Percentiles rank a stretch among this genome's conserved stretches.
Conservation (phyloP, 37 sponge, comb jelly and placozoan species). For the Halichondria panicea region DNA sequence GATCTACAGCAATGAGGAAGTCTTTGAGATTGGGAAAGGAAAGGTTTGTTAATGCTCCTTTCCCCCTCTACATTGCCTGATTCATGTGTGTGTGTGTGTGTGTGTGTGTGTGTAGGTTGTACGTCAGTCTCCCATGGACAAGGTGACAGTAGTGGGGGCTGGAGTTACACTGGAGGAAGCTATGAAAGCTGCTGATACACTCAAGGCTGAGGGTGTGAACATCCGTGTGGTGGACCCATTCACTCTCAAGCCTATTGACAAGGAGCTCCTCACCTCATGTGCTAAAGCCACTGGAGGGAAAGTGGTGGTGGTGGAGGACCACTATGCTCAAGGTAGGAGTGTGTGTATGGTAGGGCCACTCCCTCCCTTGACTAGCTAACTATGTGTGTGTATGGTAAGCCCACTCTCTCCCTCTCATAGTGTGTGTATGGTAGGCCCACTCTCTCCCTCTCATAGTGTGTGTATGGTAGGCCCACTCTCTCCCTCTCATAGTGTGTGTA, state of each 20-base stretch:
- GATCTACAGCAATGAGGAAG: conserved; percentile 87
- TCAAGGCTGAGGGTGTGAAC: conserved; percentile 80
- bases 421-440: too few species aligned
- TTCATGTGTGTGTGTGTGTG: neutral
- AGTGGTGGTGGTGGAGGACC: conserved; percentile 96
- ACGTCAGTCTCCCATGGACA: conserved; percentile 61
- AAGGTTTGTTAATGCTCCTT: conserved; percentile 62
- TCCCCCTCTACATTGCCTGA: neutral
- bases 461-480: too few species aligned
- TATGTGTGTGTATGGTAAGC: too few species aligned
- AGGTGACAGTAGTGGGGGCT: conserved; percentile 91
- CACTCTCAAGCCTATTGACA: conserved; percentile 95
- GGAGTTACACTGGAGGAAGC: conserved; percentile 95
- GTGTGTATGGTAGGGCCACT: conserved; percentile 14
- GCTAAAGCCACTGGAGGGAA: conserved; percentile 87
- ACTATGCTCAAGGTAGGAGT: conserved; percentile 55
- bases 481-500: too few species aligned
- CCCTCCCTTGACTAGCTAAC: too few species aligned
- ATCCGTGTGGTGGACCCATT: conserved; percentile 95
- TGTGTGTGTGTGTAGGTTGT: conserved; percentile 58
- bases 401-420: too few species aligned
- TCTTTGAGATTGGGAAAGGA: conserved; percentile 96
- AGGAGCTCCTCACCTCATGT: conserved; percentile 65
- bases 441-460: too few species aligned
- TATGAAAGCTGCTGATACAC: conserved; percentile 62